Evolutionary conservation across 2,113 vertebrate genomes (phyloP).

Genomic region (Paradisaea rubra): DNA sequence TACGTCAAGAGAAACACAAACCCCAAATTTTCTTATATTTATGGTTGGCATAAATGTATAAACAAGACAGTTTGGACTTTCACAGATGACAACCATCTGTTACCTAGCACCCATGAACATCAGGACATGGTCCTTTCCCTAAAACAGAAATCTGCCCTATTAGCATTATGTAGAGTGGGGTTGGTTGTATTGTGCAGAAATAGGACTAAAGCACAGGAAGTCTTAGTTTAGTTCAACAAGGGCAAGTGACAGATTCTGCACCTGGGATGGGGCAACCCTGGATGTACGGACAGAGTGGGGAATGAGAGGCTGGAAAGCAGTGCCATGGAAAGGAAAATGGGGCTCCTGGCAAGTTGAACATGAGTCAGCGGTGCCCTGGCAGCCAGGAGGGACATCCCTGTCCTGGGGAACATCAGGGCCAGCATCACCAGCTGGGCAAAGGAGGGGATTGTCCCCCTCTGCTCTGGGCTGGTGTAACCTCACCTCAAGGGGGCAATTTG

Average conservation of each 20-base stretch:
- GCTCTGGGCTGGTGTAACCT: rapidly evolving
- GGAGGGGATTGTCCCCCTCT: not conserved
- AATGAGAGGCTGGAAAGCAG: not conserved
- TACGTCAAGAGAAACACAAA: not conserved
- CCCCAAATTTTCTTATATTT: not conserved
- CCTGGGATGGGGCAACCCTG: rapidly evolving
- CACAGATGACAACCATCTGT: not conserved
- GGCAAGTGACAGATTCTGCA: rapidly evolving
- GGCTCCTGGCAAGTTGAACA: not conserved
- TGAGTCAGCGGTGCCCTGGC: not conserved
- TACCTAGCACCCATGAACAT: not conserved
- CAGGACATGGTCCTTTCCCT: not conserved
- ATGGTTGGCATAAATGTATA: not conserved
- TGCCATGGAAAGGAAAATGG: not conserved
- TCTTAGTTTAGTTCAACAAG: not conserved
- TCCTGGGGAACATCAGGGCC: not conserved
- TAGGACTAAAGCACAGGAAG: not conserved
- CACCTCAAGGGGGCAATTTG: rapidly evolving
- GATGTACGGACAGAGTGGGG: rapidly evolving
- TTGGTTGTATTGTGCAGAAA: not conserved
- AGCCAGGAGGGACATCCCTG: not conserved
- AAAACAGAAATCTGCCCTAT: not conserved
- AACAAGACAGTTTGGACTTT: not conserved
- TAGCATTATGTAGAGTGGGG: rapidly evolving
- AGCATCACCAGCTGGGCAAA: rapidly evolving